Percentiles rank a stretch among this genome's conserved stretches.
Evolutionary conservation across 30 jellyfish, hydroid and myxozoan genomes (phyloP).

Genomic region (Turritopsis dohrnii): DNA sequence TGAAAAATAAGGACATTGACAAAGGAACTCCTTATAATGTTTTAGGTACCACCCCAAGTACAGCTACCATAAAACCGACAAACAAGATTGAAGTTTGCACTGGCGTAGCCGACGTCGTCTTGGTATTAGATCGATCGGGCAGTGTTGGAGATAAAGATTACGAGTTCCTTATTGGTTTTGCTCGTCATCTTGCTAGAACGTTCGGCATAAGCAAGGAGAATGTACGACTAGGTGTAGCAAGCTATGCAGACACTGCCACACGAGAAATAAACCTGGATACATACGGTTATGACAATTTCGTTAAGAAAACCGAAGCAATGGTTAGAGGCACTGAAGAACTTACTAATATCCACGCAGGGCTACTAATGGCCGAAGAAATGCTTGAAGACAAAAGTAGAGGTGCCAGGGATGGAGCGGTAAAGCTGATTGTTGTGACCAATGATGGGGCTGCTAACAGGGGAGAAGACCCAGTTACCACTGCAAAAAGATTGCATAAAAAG

Average conservation of each 20-base stretch:
- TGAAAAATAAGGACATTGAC: too few species aligned
- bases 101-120: neutral
- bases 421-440: neutral
- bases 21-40: neutral
- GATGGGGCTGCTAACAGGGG: conserved; percentile 7
- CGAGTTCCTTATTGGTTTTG: neutral
- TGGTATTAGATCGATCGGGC: conserved; percentile 10
- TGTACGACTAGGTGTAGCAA: conserved; percentile 8
- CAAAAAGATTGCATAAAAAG: neutral
- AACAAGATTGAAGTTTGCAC: conserved; percentile 9
- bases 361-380: conserved; percentile 9
- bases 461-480: neutral
- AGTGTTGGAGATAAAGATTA: conserved; percentile 17
- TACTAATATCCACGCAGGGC: conserved; percentile 1
- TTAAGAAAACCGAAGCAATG: neutral
- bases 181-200: conserved; percentile 12
- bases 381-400: conserved; percentile 8
- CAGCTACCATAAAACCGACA: neutral
- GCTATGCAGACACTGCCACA: neutral
- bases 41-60: neutral
- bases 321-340: neutral
- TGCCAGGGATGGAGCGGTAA: conserved; percentile 1
- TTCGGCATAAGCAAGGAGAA: neutral
- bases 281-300: neutral
- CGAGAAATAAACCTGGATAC: neutral